These are phyloP conservation scores for Salvelinus alpinus DNA, from an alignment of 2,113 vertebrate genomes.

Conservation along the genomic window DNA sequence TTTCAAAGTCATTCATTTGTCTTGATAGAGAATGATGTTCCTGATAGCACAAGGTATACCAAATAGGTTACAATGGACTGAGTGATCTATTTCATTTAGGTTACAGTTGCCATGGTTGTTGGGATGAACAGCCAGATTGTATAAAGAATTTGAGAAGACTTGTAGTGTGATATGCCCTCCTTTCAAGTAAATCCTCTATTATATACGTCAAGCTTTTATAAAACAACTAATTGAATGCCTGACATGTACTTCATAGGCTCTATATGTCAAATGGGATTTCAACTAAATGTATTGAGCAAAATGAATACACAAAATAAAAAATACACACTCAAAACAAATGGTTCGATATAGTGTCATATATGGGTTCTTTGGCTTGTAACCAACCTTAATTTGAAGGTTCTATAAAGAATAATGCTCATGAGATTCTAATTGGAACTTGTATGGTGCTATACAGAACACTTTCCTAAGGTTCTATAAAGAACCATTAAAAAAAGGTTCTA, in stretches of 20 bases:
- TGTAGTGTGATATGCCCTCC: not conserved
- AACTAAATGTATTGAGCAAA: not conserved
- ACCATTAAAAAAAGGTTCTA: too few species aligned
- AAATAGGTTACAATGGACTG: not conserved
- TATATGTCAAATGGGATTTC: not conserved
- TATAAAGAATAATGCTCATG: too few species aligned
- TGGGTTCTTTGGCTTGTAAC: too few species aligned
- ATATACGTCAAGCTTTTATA: not conserved
- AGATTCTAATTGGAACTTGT: too few species aligned
- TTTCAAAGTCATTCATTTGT: not conserved
- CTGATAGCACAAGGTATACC: not conserved
- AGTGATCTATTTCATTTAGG: not conserved
- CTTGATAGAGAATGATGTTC: not conserved
- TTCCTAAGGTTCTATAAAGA: too few species aligned
- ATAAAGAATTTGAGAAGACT: slow-evolving; percentile 5
- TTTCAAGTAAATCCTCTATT: not conserved
- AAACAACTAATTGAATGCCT: not conserved
- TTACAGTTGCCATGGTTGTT: slow-evolving; percentile 8
- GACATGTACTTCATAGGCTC: not conserved
- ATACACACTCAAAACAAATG: not conserved
- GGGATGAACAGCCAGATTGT: not conserved
- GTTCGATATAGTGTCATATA: too few species aligned
- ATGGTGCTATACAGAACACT: too few species aligned
- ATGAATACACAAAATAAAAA: not conserved
- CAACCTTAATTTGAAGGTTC: too few species aligned